A percentile compares a stretch with the other conserved stretches of the same genome.
phyloP scores from a whole-genome alignment of 2,113 vertebrate species.

The Cisticola juncidis region DNA sequence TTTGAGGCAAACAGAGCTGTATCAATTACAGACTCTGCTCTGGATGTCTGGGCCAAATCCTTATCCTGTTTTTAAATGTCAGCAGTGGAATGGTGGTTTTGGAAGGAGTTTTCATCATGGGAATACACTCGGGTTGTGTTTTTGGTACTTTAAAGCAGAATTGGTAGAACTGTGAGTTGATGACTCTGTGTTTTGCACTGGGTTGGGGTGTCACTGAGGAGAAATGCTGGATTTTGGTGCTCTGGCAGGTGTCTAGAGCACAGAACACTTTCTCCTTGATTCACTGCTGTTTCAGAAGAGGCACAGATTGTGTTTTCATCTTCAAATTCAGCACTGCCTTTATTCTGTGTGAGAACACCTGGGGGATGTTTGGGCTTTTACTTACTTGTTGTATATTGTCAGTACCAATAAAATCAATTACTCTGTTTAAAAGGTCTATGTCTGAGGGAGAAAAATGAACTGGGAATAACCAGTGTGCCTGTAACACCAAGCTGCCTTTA shows the following conservation, averaged over 20 bases:
- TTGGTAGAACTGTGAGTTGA: not conserved
- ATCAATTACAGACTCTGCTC: not conserved
- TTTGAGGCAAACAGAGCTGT: not conserved
- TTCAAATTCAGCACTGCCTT: not conserved
- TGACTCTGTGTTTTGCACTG: not conserved
- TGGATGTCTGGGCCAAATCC: not conserved
- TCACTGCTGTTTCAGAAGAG: not conserved
- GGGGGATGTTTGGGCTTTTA: not conserved
- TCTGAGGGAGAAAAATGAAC: not conserved
- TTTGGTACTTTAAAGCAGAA: not conserved
- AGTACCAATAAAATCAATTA: slow-evolving; percentile 10
- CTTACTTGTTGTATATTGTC: not conserved
- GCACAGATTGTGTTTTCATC: not conserved
- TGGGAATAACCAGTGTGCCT: not conserved
- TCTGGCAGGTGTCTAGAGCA: not conserved
- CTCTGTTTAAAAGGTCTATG: not conserved
- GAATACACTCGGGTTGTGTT: not conserved
- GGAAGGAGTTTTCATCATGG: not conserved
- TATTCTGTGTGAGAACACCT: not conserved
- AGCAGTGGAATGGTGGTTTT: not conserved
- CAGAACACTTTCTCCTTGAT: not conserved
- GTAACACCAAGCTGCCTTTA: not conserved
- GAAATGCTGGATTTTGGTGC: not conserved
- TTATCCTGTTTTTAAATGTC: not conserved
- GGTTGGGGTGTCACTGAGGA: not conserved